phyloP scores from a whole-genome alignment of 35 echinoderm and acorn worm genomes.

The Anneissia japonica region DNA sequence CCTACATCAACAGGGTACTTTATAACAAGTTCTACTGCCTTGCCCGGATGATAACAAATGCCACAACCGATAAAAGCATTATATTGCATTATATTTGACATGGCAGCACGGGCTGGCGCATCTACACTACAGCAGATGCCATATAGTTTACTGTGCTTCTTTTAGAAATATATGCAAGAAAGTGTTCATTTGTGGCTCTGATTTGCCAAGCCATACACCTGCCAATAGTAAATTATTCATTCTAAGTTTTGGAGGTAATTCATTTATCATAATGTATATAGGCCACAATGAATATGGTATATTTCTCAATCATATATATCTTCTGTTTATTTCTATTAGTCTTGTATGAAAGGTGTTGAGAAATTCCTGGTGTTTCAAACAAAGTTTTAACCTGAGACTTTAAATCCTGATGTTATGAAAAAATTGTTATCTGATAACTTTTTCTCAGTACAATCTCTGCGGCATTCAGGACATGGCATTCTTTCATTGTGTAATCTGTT shows the following conservation, averaged over 20 bases:
- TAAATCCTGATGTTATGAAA: constrained; percentile 7
- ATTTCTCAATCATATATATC: constrained; percentile 24
- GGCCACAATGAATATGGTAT: constrained; percentile 43
- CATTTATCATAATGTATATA: constrained; percentile 54
- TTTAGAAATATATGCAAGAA: constrained; percentile 38
- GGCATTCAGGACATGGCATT: constrained; percentile 12
- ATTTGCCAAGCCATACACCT: constrained; percentile 47
- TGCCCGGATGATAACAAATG: constrained; percentile 46
- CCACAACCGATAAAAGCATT: constrained; percentile 62
- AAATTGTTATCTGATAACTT: constrained; percentile 6
- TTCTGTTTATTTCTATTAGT: not conserved
- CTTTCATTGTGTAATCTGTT: not conserved
- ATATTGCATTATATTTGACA: constrained; percentile 49
- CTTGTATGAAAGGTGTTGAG: not conserved
- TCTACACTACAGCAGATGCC: constrained; percentile 59
- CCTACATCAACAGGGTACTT: constrained; percentile 48
- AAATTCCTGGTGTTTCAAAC: constrained; percentile 3
- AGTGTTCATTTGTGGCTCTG: constrained; percentile 32
- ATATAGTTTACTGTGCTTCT: constrained; percentile 39
- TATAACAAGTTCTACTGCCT: not conserved
- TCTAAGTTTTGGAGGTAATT: constrained; percentile 47
- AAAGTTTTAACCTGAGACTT: not conserved
- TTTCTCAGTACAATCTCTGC: not conserved
- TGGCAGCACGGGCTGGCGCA: constrained; percentile 46
- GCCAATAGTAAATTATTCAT: constrained; percentile 24